Base-by-base conservation (phyloP, 2,113 vertebrate genomes). In the Anoplopoma fimbria region DNA sequence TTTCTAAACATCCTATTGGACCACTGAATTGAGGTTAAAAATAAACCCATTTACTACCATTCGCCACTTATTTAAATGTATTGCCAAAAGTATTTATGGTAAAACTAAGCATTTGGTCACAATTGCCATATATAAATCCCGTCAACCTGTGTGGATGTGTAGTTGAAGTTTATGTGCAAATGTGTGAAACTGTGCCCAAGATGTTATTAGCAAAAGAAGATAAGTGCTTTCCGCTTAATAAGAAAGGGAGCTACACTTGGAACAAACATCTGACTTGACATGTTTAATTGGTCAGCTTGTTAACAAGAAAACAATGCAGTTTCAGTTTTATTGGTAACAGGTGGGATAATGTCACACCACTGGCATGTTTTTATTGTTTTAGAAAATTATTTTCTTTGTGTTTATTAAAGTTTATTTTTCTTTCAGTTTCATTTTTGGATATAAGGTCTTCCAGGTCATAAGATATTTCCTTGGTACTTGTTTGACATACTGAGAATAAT, bases 1-100 rank as follows among this genome's bases (percentile, higher is more conserved):
- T 73, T 72, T 79, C 33, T 27, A 31, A 12, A 69, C 40, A 51
- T 77, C 60, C 23, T 55, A 40, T 21, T 3, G 64, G 25, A 51
- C 69, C n/a, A 17, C 40, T 4, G 40, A 42, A 2, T 42, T 42
- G 3, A 42, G 12, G 47, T 6, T 17, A 14, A 47, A 47, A 15
- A 47, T 17, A 47, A 38, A 38, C 36, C 36, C 6, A 17, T 70
- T 57, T 71, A 29, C 14, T 38, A 6, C 1, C 47, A 38, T 9
- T 8, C 25, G 19, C 17, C 51, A 53, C 51, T 55, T 55, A 3
- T 55, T 51, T 51, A 23, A 51, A 51, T 51, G 49, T 51, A 23
- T 51, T 51, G 21, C 53, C 38, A 45, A 45, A 60, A 29, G 10
- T 21, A 19, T 67, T 29, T 6, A 67, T 29, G 64, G 40, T 45